Evolutionary conservation across 92 coral and sea anemone species (phyloP).

Genomic region (Epizoanthus rinbou): DNA sequence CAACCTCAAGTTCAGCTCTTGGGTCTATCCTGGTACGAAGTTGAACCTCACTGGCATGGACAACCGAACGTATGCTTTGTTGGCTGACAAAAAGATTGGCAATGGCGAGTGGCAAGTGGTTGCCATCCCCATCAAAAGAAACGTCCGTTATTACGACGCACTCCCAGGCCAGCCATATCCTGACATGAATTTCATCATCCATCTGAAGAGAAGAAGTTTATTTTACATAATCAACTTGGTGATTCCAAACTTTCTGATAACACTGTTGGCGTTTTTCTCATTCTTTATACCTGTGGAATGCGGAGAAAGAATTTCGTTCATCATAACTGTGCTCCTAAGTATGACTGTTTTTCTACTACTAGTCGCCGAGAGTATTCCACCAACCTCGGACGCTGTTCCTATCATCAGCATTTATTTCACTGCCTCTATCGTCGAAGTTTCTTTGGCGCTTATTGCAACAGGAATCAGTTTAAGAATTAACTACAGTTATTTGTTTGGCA

Average conservation of each 20-base stretch:
- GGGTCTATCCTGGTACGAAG: constrained; percentile 58
- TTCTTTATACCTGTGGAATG: constrained; percentile 71
- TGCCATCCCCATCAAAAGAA: constrained; percentile 42
- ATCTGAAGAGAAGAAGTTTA: constrained; percentile 57
- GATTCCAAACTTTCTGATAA: constrained; percentile 62
- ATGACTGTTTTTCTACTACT: constrained; percentile 69
- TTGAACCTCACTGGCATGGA: constrained; percentile 48
- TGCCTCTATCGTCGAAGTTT: constrained; percentile 60
- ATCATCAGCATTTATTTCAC: constrained; percentile 62
- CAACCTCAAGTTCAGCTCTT: constrained; percentile 55
- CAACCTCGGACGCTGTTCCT: constrained; percentile 71
- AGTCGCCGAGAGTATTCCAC: constrained; percentile 68
- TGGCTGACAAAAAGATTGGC: constrained; percentile 51
- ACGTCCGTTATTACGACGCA: constrained; percentile 37
- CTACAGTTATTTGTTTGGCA: constrained; percentile 63
- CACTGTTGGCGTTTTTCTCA: constrained; percentile 66
- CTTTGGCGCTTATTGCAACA: constrained; percentile 64
- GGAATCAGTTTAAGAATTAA: constrained; percentile 58
- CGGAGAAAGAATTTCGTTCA: constrained; percentile 67
- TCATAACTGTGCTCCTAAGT: constrained; percentile 63
- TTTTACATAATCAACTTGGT: constrained; percentile 59
- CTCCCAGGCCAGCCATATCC: constrained; percentile 56
- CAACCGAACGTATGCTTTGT: constrained; percentile 41
- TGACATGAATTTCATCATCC: constrained; percentile 52
- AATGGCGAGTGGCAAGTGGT: constrained; percentile 68